phyloP scores from a whole-genome alignment of 2,797 vertebrate species.

The Holocentrus rufus region DNA sequence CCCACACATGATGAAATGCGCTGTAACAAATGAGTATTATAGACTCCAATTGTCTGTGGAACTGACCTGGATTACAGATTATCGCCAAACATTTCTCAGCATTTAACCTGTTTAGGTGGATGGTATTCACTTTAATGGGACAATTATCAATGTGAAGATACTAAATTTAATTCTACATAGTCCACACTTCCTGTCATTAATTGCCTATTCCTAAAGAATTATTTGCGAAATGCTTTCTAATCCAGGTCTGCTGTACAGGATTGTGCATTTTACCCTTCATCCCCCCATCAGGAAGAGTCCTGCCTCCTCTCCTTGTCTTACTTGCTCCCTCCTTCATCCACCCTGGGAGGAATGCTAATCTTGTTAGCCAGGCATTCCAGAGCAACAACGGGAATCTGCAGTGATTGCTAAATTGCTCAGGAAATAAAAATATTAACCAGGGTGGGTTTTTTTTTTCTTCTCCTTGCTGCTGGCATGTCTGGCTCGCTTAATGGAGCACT shows the following conservation, averaged over 20 bases:
- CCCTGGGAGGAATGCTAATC: constrained; percentile 53
- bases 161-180: background rate
- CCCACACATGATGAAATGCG: background rate
- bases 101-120: background rate
- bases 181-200: background rate
- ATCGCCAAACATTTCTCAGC: too few relatives aligned
- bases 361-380: constrained; percentile 58
- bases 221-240: background rate
- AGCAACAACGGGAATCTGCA: constrained; percentile 44
- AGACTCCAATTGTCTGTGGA: too few relatives aligned
- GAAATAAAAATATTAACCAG: constrained; percentile 47
- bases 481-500: constrained; percentile 15
- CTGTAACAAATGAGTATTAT: background rate
- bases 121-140: background rate
- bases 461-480: background rate
- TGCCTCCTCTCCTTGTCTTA: background rate
- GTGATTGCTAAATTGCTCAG: constrained; percentile 44
- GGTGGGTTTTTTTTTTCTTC: constrained; percentile 5
- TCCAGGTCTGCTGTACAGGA: background rate
- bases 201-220: background rate
- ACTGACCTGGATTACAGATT: too few relatives aligned
- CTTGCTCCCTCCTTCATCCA: constrained; percentile 24
- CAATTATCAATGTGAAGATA: background rate
- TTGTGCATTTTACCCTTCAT: background rate
- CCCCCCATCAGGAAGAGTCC: background rate